A percentile compares a stretch with the other conserved stretches of the same genome.
These are phyloP conservation scores for Sebastes goodei DNA, from an alignment of 2,797 vertebrate species.

Conservation along the genomic window DNA sequence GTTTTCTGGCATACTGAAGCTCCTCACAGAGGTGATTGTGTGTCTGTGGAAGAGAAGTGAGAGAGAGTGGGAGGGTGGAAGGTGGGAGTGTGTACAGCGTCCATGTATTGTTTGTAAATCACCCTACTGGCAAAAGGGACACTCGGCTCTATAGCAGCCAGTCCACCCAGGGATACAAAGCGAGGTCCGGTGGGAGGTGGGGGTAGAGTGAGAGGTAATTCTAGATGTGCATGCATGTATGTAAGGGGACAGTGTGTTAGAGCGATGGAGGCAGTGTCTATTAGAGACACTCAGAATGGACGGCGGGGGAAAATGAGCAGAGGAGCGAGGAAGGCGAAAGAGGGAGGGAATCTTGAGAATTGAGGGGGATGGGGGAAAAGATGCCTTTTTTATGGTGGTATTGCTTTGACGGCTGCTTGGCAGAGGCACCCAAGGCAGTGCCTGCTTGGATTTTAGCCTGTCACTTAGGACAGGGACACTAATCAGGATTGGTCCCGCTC, in stretches of 20 bases:
- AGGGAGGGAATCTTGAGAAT: slow-evolving; percentile 50
- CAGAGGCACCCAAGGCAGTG: slow-evolving; percentile 75
- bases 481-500: slow-evolving; percentile 83
- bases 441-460: slow-evolving; percentile 81
- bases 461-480: slow-evolving; percentile 84
- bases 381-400: slow-evolving; percentile 71
- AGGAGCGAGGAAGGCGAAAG: slow-evolving; percentile 43
- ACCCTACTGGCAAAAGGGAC: slow-evolving; percentile 79
- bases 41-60: slow-evolving; percentile 67
- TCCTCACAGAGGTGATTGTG: slow-evolving; percentile 74
- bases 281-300: slow-evolving; percentile 55
- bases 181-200: slow-evolving; percentile 55
- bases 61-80: slow-evolving; percentile 77
- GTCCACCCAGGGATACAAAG: slow-evolving; percentile 72
- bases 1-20: slow-evolving; percentile 69
- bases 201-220: slow-evolving; percentile 54
- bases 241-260: slow-evolving; percentile 43
- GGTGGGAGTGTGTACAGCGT: slow-evolving; percentile 74
- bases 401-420: slow-evolving; percentile 83
- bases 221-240: slow-evolving; percentile 56
- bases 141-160: slow-evolving; percentile 72
- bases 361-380: slow-evolving; percentile 23
- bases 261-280: slow-evolving; percentile 40
- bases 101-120: slow-evolving; percentile 84
- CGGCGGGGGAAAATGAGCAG: slow-evolving; percentile 51